phyloP scores from a whole-genome alignment of 2,797 vertebrate species.

The Rhabdomys pumilio region DNA sequence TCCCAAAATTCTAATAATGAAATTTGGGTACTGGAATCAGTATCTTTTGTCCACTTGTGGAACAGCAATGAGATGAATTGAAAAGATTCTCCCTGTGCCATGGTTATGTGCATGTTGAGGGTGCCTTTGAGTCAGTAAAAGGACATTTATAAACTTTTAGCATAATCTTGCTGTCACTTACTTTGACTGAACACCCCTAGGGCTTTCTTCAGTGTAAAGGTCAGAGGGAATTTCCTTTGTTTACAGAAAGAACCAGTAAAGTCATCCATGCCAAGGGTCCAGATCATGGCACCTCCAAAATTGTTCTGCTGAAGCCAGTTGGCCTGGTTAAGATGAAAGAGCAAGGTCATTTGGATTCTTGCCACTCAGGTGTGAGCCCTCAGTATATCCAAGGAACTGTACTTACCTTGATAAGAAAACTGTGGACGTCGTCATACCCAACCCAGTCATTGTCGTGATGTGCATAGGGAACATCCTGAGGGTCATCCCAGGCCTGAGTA shows the following conservation, averaged over 20 bases:
- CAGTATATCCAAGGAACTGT: background rate
- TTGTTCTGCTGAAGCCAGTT: conserved; percentile 73
- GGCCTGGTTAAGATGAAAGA: conserved; percentile 35
- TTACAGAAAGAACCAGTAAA: conserved; percentile 76
- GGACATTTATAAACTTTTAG: background rate
- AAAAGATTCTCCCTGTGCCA: background rate
- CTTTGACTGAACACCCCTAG: conserved; percentile 54
- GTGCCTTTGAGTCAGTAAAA: background rate
- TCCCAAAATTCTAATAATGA: background rate
- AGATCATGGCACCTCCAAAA: conserved; percentile 79
- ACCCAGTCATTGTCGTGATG: conserved; percentile 92
- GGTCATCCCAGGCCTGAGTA: conserved; percentile 89
- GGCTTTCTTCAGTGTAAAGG: conserved; percentile 48
- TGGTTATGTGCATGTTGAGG: background rate
- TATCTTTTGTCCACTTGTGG: background rate
- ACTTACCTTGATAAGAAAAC: conserved; percentile 92
- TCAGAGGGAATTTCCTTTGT: conserved; percentile 69
- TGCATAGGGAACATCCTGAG: conserved; percentile 93
- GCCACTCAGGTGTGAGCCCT: background rate
- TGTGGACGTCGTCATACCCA: conserved; percentile 92
- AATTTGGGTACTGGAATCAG: background rate
- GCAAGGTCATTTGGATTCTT: conserved; percentile 67
- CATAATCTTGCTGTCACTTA: conserved; percentile 42
- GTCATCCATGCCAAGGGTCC: conserved; percentile 80
- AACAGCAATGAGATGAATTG: background rate